Conservation (phyloP, 2,113 vertebrate genomes). For the Ibidorhyncha struthersii region DNA sequence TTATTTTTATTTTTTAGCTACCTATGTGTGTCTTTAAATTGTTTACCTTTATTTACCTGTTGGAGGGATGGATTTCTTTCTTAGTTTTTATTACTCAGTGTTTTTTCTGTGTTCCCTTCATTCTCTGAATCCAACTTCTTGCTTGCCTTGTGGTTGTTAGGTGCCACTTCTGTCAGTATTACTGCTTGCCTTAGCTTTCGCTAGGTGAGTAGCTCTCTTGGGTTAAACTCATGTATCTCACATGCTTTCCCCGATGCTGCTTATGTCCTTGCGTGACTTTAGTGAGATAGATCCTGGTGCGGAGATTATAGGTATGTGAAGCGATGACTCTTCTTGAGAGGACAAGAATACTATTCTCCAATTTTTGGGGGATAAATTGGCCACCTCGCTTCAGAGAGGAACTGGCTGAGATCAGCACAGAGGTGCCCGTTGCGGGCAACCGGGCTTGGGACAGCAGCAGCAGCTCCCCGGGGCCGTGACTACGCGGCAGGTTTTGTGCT, state of each 20-base stretch:
- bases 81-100: background rate
- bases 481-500: fast-evolving
- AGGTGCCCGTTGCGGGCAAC: background rate
- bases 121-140: background rate
- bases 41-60: background rate
- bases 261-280: fast-evolving
- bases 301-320: background rate
- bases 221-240: background rate
- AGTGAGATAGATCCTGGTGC: fast-evolving
- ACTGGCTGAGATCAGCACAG: background rate
- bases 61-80: background rate
- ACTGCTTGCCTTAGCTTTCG: background rate
- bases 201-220: background rate
- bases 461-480: background rate
- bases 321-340: background rate
- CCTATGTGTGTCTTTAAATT: background rate
- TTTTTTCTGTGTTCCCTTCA: background rate
- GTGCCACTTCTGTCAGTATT: background rate
- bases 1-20: fast-evolving
- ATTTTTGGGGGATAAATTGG: background rate
- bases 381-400: background rate
- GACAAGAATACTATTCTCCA: background rate
- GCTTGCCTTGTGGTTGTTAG: background rate
- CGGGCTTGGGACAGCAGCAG: background rate
- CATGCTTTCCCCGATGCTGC: background rate